Evolutionary conservation across 2,113 vertebrate genomes (phyloP), one percentile per base, ranked within the genome.

Genomic region (Castor canadensis): DNA sequence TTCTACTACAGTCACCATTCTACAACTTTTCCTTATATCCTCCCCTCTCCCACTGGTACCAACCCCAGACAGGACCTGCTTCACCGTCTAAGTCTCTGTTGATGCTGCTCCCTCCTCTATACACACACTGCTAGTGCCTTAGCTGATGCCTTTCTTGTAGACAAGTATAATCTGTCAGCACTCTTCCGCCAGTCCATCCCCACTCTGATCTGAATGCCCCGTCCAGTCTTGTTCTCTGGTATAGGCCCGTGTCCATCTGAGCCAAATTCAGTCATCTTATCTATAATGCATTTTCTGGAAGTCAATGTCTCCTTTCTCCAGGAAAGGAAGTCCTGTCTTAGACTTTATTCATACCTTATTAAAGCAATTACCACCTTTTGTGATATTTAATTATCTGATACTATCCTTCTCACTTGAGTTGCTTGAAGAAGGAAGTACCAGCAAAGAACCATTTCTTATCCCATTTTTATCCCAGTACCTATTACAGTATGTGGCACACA

Each of bases 201-300:
- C 9, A 3, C 45, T 64, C 67, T 32, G 11, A 35, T 22, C 38
- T 16, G 30, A 58, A 30, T 3, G 9, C 8, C 43, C 60, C n/a
- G n/a, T 32, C 66, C 0, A 6, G 1, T 45, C 85, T 47, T 79
- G 58, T 35, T 43, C 35, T 89, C 91, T 40, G 43, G 10, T 32
- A 16, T 19, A 56, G 69, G 45, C 24, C 94, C 30, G 0, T 49
- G 4, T 58, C 75, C n/a, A 58, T 72, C 35, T 38, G n/a, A 30
- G 64, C 5, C 56, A 69, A 79, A 87, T 52, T 60, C 80, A 87
- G 79, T 43, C 30, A 79, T 28, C 45, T 87, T 38, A 45, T 58
- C 58, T 60, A 22, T 26, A 69, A 84, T 56, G 60, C 83, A 86
- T 79, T 81, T 91, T 86, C 76, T 95, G 26, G 69, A 84, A 89